Evolutionary conservation across 37 sponge, comb jelly and placozoan genomes (phyloP).

Genomic region (Amphimedon queenslandica): DNA sequence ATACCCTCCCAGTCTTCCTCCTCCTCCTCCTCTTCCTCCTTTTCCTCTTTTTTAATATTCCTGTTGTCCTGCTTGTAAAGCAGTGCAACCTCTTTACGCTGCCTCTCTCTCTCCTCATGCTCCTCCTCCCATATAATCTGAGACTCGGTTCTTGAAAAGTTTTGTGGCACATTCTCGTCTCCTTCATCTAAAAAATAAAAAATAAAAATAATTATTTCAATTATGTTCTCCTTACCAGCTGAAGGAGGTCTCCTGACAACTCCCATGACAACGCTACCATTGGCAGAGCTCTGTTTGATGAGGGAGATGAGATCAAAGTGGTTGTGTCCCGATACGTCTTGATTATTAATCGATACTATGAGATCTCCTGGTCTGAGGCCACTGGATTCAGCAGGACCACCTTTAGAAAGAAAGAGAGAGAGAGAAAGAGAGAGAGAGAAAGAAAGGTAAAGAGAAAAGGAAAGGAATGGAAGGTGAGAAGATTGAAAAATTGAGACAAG

Average conservation of each 20-base stretch:
- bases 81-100: constrained; percentile 12
- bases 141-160: neutral
- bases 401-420: constrained; percentile 12
- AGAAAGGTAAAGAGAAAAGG: too few species aligned
- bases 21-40: neutral
- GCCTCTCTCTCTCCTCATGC: constrained; percentile 10
- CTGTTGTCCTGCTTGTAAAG: neutral
- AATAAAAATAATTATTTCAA: neutral
- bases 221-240: neutral
- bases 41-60: neutral
- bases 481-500: neutral
- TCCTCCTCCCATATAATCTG: constrained; percentile 22
- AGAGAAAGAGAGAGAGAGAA: neutral
- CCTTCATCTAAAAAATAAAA: neutral
- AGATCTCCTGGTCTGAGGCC: constrained; percentile 43
- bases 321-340: constrained; percentile 9
- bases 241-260: constrained; percentile 18
- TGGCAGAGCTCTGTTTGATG: constrained; percentile 45
- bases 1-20: constrained; percentile 2
- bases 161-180: neutral
- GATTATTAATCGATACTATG: constrained; percentile 33
- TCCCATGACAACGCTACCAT: constrained; percentile 35
- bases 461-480: too few species aligned
- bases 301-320: constrained; percentile 55
- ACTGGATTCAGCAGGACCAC: constrained; percentile 49